Evolutionary conservation across 2,113 vertebrate species (phyloP).

Genomic region (Cottus gobio): DNA sequence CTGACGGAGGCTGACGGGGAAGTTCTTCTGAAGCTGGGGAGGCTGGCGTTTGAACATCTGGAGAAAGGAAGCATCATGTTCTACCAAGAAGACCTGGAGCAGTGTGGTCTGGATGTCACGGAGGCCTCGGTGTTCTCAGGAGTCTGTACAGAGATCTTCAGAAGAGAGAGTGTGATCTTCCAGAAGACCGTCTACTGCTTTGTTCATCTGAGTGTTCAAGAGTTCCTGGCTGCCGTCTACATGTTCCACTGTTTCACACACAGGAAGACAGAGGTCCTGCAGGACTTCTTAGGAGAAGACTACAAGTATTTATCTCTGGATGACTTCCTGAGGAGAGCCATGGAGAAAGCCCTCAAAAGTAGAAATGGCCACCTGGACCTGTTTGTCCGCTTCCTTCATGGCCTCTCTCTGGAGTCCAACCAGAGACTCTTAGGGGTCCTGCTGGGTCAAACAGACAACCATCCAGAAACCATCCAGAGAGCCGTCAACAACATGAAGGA

Average conservation of each 20-base stretch:
- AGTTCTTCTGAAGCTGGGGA: conserved; percentile 49
- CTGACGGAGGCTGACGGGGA: conserved; percentile 12
- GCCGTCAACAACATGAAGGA: conserved; percentile 17
- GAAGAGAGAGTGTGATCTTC: conserved; percentile 26
- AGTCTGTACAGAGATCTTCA: conserved; percentile 50
- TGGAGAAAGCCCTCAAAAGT: conserved; percentile 5
- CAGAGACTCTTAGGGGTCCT: conserved; percentile 18
- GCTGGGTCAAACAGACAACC: neutral
- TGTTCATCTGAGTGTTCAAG: conserved; percentile 58
- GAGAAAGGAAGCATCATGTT: conserved; percentile 45
- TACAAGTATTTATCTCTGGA: neutral
- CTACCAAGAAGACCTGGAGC: conserved; percentile 56
- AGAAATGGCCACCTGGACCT: conserved; percentile 31
- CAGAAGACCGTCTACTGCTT: conserved; percentile 51
- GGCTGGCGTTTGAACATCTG: conserved; percentile 14
- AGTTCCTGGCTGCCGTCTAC: conserved; percentile 50
- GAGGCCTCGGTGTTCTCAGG: conserved; percentile 48
- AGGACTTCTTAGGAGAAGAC: neutral
- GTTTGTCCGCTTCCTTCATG: conserved; percentile 43
- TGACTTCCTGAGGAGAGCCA: neutral
- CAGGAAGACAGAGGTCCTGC: neutral
- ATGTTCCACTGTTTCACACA: conserved; percentile 6
- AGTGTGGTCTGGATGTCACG: conserved; percentile 37
- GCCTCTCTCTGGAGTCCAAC: conserved; percentile 26
- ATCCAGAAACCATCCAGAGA: neutral